Base-by-base conservation (phyloP, 2,888 invertebrate species). In the Platycheirus albimanus region DNA sequence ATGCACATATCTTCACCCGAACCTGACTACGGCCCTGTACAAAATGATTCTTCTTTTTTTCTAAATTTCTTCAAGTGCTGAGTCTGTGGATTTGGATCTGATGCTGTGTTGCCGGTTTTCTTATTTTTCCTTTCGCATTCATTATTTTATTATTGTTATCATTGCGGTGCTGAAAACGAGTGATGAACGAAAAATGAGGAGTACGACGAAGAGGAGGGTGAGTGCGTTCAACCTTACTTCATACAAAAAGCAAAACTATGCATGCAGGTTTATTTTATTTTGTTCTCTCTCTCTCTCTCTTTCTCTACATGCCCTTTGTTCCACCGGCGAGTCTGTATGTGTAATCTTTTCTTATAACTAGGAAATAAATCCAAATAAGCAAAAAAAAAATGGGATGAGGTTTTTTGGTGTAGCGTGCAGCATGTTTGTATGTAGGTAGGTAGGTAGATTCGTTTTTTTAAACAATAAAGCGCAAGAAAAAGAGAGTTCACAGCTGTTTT, bases 161-260 rank as follows among this genome's bases (percentile, higher is more conserved):
- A 61, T n/a, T 63, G 41, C 19, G 47, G 13, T 24, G 41, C 45
- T 54, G 24, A n/a, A 3, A 11, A 58, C 11, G 7, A 47, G 3
- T 3, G n/a, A n/a, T n/a, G 69, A 17, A 15, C 1, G 36, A 15
- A 38, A 24, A 28, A 36, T 0, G 51, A 71, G 66, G 51, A 10
- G 61, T 61, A 61, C 17, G 49, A 63, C 8, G 43, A 66, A 61
- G 15, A 64, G 52, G 72, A 78, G 83, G 78, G 72, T 58, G 72
- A 78, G 83, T 83, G 72, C 83, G 69, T 83, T 83, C 83, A 83
- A 83, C 83, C 78, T 78, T 78, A 69, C 78, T n/a, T 24, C 49
- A 61, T 17, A 61, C 10, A 33, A 58, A 63, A 51, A 45, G 24
- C 28, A 63, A 47, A 79, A 74, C 69, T 80, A 80, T 77, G 78